Base-by-base conservation (phyloP, 2,797 vertebrate genomes). In the Melanotaenia parkinsoni region DNA sequence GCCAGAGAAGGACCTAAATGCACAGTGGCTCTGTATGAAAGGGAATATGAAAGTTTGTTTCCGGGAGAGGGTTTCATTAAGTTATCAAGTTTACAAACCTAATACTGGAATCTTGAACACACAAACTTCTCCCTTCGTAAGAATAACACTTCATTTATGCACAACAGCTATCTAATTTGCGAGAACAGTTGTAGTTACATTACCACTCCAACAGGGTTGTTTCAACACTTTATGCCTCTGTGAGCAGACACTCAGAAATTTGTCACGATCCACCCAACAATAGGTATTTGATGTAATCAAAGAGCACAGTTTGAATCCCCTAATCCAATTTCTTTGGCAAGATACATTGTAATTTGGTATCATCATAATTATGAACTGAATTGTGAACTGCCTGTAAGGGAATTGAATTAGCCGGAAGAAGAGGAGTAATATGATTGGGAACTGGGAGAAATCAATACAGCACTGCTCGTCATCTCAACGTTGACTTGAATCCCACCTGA, bases 381-480 rank as follows among this genome's bases (percentile, higher is more conserved):
- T 91, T 89, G 86, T 88, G 83, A 91, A 91, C 81, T 87, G 85
- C 83, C 85, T 92, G 83, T 86, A 75, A 87, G 82, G 86, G 86
- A 89, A 93, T 91, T 89, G 76, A 92, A 93, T 93, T 92, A 92
- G 81, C 79, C n/a, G 20, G 70, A 75, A 87, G 85, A 91, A 82
- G 84, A 89, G 81, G 82, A 88, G 83, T 92, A 92, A 93, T 91
- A 91, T 91, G 90, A 92, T 91, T 91, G 91, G 87, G 86, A 91
- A 91, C 88, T 68, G 74, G 72, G 86, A 91, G 88, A 86, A 92
- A 92, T 93, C 92, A 90, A 93, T 93, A 92, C 87, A 81, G 70
- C 80, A 8, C 78, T 85, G 82, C 83, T 90, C 72, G 81, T 89
- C 90, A 85, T 92, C 88, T 89, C 85, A 72, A 79, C 59, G 62